Evolutionary conservation across 1,140 invertebrate species (phyloP).

Genomic region (Episyrphus balteatus): DNA sequence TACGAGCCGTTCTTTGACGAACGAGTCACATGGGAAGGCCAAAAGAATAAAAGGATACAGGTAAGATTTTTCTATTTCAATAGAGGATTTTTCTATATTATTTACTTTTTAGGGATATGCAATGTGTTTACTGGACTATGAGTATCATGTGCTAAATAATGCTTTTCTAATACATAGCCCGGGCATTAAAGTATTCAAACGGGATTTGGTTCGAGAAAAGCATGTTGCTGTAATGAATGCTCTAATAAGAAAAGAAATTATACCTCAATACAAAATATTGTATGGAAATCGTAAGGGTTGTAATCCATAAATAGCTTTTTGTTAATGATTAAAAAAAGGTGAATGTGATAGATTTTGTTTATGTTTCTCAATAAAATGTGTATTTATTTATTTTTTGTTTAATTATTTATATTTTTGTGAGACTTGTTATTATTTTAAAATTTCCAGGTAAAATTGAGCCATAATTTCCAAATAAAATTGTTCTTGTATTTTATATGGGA

Average conservation of each 20-base stretch:
- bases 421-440: too few species aligned
- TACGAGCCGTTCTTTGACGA: constrained; percentile 79
- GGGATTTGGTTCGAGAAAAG: constrained; percentile 1
- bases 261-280: constrained; percentile 24
- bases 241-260: constrained; percentile 22
- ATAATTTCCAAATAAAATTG: too few species aligned
- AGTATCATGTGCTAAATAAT: constrained; percentile 32
- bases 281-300: constrained; percentile 12
- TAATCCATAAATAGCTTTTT: too few species aligned
- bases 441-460: too few species aligned
- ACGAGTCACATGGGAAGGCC: constrained; percentile 76
- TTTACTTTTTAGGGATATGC: constrained; percentile 22
- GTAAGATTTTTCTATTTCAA: constrained; percentile 37
- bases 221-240: constrained; percentile 21
- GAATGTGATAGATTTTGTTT: too few species aligned
- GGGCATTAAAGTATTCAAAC: constrained; percentile 22
- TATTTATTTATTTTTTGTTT: too few species aligned
- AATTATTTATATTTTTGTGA: too few species aligned
- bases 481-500: too few species aligned
- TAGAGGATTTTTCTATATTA: not conserved
- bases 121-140: constrained; percentile 35
- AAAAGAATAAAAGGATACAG: constrained; percentile 88
- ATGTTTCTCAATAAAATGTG: too few species aligned
- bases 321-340: too few species aligned
- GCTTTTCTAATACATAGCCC: constrained; percentile 35